phyloP scores from a whole-genome alignment of 1,140 invertebrate genomes.

The Conopomorpha cramerella region DNA sequence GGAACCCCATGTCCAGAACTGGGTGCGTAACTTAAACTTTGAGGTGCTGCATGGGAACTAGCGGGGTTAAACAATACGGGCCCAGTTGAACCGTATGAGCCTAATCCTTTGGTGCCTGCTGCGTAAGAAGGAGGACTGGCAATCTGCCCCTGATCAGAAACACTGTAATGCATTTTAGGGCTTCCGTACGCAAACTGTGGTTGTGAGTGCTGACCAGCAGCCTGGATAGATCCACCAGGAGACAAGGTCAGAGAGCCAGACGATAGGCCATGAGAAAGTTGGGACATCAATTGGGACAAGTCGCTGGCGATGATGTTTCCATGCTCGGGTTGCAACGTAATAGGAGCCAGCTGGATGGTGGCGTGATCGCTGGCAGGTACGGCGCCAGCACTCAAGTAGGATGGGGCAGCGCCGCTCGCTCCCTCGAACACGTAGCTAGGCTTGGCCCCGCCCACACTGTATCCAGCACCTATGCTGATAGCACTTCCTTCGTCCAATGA shows the following conservation, averaged over 20 bases:
- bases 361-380: constrained; percentile 23
- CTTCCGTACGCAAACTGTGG: constrained; percentile 25
- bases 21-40: constrained; percentile 19
- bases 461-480: constrained; percentile 45
- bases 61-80: constrained; percentile 38
- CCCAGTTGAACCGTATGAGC: constrained; percentile 36
- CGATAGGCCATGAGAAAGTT: constrained; percentile 33
- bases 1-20: constrained; percentile 16
- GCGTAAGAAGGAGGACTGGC: constrained; percentile 29
- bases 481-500: constrained; percentile 27
- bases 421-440: constrained; percentile 28
- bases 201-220: constrained; percentile 9
- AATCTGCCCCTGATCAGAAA: constrained; percentile 12
- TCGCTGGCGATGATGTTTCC: constrained; percentile 25
- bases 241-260: constrained; percentile 28
- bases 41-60: constrained; percentile 11
- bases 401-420: constrained; percentile 19
- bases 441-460: constrained; percentile 43
- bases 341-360: constrained; percentile 35
- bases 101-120: constrained; percentile 33
- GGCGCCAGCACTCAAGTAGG: constrained; percentile 28
- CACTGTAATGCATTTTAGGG: constrained; percentile 26
- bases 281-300: constrained; percentile 41
- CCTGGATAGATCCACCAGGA: constrained; percentile 3
- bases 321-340: constrained; percentile 30